phyloP scores from a whole-genome alignment of 2,797 vertebrate genomes.

The Sebastes iracundus region DNA sequence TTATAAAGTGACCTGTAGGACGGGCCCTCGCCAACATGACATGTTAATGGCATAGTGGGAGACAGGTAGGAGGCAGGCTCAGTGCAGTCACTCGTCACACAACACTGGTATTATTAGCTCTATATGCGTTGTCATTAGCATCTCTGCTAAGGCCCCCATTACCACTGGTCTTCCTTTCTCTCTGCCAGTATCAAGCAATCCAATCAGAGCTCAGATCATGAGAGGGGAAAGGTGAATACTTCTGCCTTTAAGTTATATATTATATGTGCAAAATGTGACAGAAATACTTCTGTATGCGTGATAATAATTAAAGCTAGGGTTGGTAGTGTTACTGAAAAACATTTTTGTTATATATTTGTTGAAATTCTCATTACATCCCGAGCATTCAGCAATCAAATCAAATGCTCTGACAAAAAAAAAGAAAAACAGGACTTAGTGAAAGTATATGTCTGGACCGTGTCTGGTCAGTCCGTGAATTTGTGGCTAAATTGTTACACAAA shows the following conservation, averaged over 20 bases:
- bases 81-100: constrained; percentile 36
- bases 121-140: constrained; percentile 51
- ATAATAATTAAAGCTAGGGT: neutral
- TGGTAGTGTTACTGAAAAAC: neutral
- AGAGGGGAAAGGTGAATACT: neutral
- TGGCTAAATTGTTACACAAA: too few species aligned
- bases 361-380: neutral
- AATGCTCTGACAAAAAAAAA: too few species aligned
- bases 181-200: constrained; percentile 72
- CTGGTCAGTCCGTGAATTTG: accelerated
- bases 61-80: constrained; percentile 87
- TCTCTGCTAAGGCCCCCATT: constrained; percentile 27
- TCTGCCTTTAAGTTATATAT: neutral
- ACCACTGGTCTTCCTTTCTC: constrained; percentile 70
- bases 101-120: constrained; percentile 52
- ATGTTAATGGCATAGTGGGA: constrained; percentile 90
- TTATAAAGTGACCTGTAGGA: constrained; percentile 92
- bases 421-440: too few species aligned
- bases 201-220: constrained; percentile 62
- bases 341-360: neutral
- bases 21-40: constrained; percentile 84
- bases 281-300: neutral
- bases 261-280: neutral
- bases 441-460: too few species aligned
- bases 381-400: too few species aligned